Evolutionary conservation across 2,113 vertebrate species (phyloP).

Genomic region (Lagopus leucura): DNA sequence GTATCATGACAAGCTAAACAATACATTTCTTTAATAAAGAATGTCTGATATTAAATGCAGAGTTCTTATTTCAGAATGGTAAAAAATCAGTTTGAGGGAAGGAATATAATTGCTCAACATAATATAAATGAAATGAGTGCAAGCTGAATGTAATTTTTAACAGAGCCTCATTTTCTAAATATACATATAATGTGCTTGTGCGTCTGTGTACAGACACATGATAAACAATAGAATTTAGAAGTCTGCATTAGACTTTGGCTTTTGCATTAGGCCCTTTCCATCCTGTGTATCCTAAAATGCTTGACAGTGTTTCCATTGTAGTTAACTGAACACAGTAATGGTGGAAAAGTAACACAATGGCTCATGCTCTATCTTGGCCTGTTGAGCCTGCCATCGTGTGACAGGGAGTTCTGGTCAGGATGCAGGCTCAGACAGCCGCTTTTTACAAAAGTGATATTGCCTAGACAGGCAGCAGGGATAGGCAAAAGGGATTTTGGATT

Average conservation of each 20-base stretch:
- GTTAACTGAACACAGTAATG: slow-evolving; percentile 64
- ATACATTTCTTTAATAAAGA: slow-evolving; percentile 65
- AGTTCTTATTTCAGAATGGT: slow-evolving; percentile 58
- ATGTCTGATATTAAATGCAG: slow-evolving; percentile 58
- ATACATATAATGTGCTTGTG: slow-evolving; percentile 54
- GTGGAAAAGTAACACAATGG: slow-evolving; percentile 49
- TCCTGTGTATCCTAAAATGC: slow-evolving; percentile 30
- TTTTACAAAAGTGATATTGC: neutral
- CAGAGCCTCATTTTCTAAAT: slow-evolving; percentile 65
- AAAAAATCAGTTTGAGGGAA: slow-evolving; percentile 50
- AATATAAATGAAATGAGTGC: slow-evolving; percentile 52
- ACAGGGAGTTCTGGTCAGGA: neutral
- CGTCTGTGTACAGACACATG: slow-evolving; percentile 23
- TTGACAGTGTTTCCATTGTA: slow-evolving; percentile 54
- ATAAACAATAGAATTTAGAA: slow-evolving; percentile 67
- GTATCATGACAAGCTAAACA: slow-evolving; percentile 54
- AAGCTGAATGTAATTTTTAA: slow-evolving; percentile 59
- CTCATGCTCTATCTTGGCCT: neutral
- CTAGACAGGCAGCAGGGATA: slow-evolving; percentile 40
- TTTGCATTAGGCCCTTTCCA: slow-evolving; percentile 25
- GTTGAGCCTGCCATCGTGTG: neutral
- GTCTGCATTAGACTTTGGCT: slow-evolving; percentile 38
- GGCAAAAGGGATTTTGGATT: slow-evolving; percentile 62
- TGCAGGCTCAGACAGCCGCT: slow-evolving; percentile 7
- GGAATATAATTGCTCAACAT: slow-evolving; percentile 28